phyloP scores from a whole-genome alignment of 2,888 invertebrate species.

The Callosobruchus maculatus region DNA sequence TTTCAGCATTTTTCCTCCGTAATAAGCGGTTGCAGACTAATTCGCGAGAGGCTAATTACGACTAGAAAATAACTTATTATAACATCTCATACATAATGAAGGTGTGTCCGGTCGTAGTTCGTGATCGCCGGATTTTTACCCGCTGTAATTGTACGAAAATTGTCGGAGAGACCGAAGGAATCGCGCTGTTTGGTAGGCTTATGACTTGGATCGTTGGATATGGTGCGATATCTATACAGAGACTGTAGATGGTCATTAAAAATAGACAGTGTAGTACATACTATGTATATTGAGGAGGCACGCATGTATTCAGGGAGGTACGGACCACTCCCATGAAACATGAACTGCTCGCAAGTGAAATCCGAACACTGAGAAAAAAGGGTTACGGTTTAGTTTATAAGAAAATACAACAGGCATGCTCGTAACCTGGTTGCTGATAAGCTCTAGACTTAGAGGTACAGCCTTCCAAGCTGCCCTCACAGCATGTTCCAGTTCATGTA shows the following conservation, averaged over 20 bases:
- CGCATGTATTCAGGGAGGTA: no score
- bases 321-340: no score
- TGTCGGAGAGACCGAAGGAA: background rate
- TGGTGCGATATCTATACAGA: background rate
- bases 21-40: slow-evolving; percentile 22
- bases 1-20: background rate
- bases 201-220: background rate
- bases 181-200: background rate
- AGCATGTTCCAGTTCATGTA: no score
- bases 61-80: slow-evolving; percentile 17
- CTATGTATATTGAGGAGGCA: no score
- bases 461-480: no score
- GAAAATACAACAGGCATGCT: no score
- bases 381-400: no score
- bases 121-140: slow-evolving; percentile 7
- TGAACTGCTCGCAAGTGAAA: no score
- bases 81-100: slow-evolving; percentile 15
- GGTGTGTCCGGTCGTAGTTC: slow-evolving; percentile 6
- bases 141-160: background rate
- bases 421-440: no score
- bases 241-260: background rate
- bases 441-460: no score
- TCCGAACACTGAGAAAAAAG: no score
- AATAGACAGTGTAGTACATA: no score
- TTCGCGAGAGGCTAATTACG: slow-evolving; percentile 30